Conservation (phyloP, 2,888 invertebrate species). For the Lapara coniferarum region DNA sequence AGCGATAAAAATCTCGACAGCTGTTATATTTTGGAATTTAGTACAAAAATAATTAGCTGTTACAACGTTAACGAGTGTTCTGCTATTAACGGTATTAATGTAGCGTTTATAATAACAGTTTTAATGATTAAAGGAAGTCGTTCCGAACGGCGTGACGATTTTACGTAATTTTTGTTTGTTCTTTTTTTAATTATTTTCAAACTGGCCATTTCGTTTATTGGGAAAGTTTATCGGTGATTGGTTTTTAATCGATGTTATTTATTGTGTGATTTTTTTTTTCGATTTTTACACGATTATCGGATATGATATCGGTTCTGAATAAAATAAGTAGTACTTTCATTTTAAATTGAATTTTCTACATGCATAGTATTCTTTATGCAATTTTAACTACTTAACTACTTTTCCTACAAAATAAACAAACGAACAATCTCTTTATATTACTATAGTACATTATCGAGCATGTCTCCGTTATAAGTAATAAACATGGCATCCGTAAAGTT, state of each 20-base stretch:
- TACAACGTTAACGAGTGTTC: slow-evolving; percentile 39
- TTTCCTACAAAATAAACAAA: neutral
- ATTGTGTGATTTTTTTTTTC: slow-evolving; percentile 6
- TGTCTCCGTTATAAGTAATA: neutral
- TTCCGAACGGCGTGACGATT: slow-evolving; percentile 54
- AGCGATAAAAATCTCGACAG: slow-evolving; percentile 51
- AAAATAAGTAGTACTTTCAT: no score
- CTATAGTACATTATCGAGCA: slow-evolving; percentile 16
- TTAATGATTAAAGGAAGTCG: slow-evolving; percentile 66
- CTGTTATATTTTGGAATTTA: slow-evolving; percentile 49
- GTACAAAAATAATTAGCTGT: slow-evolving; percentile 63
- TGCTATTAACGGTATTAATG: slow-evolving; percentile 60
- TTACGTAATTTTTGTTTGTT: slow-evolving; percentile 18
- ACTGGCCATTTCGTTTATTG: slow-evolving; percentile 37
- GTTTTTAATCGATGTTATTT: slow-evolving; percentile 7
- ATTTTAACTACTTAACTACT: no score
- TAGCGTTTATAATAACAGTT: slow-evolving; percentile 52
- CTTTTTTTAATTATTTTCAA: slow-evolving; percentile 43
- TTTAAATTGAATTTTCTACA: no score
- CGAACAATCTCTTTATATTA: neutral
- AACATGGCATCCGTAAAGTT: slow-evolving; percentile 23
- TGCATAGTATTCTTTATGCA: no score
- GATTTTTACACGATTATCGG: neutral
- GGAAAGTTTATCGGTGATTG: slow-evolving; percentile 29
- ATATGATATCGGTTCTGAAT: neutral